A percentile compares a stretch with the other conserved stretches of the same genome.
These are phyloP conservation scores for Drosophila saltans DNA, from an alignment of 1,140 invertebrate genomes.

Conservation along the genomic window DNA sequence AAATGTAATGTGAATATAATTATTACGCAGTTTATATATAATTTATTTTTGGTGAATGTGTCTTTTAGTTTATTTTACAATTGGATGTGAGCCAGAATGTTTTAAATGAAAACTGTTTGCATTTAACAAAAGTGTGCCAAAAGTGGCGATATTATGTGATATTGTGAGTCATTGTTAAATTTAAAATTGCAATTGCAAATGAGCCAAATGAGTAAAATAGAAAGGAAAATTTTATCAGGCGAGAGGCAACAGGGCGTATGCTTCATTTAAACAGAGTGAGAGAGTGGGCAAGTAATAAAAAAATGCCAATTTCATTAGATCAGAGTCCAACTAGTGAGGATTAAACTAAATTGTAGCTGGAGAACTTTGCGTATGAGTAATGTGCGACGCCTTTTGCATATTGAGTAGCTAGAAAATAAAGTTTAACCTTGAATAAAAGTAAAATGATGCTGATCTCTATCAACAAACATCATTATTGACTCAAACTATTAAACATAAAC, in stretches of 20 bases:
- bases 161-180: slow-evolving; percentile 46
- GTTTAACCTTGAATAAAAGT: background rate
- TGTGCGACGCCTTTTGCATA: background rate
- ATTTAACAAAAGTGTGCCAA: slow-evolving; percentile 59
- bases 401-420: too few relatives aligned
- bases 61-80: slow-evolving; percentile 22
- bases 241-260: slow-evolving; percentile 31
- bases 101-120: slow-evolving; percentile 31
- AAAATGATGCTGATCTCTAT: slow-evolving; percentile 2
- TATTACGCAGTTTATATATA: slow-evolving; percentile 60
- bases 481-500: slow-evolving; percentile 9
- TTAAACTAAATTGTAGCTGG: background rate
- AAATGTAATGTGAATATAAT: slow-evolving; percentile 46
- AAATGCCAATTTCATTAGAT: slow-evolving; percentile 1
- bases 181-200: slow-evolving; percentile 42
- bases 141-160: slow-evolving; percentile 40
- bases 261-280: background rate
- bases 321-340: background rate
- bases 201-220: slow-evolving; percentile 15
- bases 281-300: background rate
- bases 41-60: slow-evolving; percentile 44
- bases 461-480: background rate
- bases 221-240: slow-evolving; percentile 33
- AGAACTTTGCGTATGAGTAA: slow-evolving; percentile 55
- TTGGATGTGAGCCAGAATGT: slow-evolving; percentile 37